Conservation (phyloP, 1,140 invertebrate species). For the Dufourea novaeangliae region DNA sequence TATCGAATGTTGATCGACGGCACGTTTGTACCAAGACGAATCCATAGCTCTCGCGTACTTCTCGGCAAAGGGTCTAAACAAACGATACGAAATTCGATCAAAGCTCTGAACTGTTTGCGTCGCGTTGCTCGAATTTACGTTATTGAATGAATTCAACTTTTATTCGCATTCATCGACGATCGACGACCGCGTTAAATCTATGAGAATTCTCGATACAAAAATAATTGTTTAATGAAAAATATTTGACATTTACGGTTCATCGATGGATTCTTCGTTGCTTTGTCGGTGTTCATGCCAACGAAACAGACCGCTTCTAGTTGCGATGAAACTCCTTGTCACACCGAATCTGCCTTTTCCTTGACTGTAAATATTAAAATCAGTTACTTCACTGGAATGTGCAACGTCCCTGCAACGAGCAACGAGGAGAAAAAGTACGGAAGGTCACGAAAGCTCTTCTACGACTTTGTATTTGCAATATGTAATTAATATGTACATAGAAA, state of each 20-base stretch:
- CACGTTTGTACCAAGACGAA: slow-evolving; percentile 95
- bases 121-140: too few species aligned
- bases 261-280: slow-evolving; percentile 82
- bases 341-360: slow-evolving; percentile 93
- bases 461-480: too few species aligned
- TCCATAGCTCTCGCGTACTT: slow-evolving; percentile 92
- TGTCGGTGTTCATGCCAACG: slow-evolving; percentile 90
- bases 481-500: background rate
- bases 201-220: too few species aligned
- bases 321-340: slow-evolving; percentile 91
- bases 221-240: background rate
- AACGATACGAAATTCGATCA: slow-evolving; percentile 21
- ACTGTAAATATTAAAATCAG: slow-evolving; percentile 84
- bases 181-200: too few species aligned
- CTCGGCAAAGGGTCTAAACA: slow-evolving; percentile 90
- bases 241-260: slow-evolving; percentile 83
- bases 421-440: background rate
- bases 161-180: too few species aligned
- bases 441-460: too few species aligned
- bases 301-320: slow-evolving; percentile 93
- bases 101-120: too few species aligned
- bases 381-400: background rate
- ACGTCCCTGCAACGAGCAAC: background rate
- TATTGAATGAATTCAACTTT: too few species aligned
- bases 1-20: slow-evolving; percentile 93